Evolutionary conservation across 2,113 vertebrate genomes (phyloP).

Genomic region (Rhea pennata): DNA sequence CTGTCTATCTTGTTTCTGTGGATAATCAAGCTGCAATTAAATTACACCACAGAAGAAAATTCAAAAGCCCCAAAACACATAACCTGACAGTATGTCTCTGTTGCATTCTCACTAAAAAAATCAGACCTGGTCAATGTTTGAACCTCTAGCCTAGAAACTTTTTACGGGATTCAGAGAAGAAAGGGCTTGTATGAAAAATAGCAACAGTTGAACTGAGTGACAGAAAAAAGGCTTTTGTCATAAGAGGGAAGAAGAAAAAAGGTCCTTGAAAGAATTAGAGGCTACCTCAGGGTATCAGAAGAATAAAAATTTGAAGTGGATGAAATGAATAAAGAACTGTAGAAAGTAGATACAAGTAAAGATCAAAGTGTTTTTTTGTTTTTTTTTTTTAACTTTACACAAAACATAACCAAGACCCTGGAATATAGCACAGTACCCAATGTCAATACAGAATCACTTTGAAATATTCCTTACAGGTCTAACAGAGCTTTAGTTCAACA

Average conservation of each 20-base stretch:
- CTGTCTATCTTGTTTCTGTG: not conserved
- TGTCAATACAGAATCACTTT: not conserved
- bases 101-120: not conserved
- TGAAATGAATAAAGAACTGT: constrained; percentile 1
- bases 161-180: not conserved
- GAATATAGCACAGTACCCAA: not conserved
- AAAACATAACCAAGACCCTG: not conserved
- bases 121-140: not conserved
- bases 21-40: not conserved
- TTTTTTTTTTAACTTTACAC: not conserved
- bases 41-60: not conserved
- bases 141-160: not conserved
- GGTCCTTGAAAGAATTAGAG: not conserved
- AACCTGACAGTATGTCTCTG: not conserved
- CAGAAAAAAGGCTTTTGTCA: constrained; percentile 2
- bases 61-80: not conserved
- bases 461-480: not conserved
- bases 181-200: not conserved
- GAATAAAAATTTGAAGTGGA: not conserved
- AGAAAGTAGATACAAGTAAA: not conserved
- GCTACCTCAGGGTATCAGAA: not conserved
- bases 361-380: not conserved
- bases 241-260: not conserved
- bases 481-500: constrained; percentile 6
- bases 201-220: constrained; percentile 1